Evolutionary conservation across 2,797 vertebrate species (phyloP).

Genomic region (Carapus acus): DNA sequence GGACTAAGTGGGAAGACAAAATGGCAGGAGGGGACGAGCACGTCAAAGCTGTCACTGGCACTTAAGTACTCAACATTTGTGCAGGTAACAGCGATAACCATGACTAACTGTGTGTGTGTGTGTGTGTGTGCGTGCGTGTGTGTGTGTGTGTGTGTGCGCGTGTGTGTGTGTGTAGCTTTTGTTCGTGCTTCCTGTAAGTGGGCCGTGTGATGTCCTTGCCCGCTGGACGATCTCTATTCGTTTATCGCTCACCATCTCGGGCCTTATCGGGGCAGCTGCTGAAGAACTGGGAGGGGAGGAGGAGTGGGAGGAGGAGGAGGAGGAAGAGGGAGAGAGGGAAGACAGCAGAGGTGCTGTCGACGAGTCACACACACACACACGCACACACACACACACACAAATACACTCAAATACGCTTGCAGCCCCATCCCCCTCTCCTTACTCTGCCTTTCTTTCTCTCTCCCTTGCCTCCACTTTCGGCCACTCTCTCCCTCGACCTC

Average conservation of each 20-base stretch:
- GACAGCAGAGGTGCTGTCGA: conserved; percentile 50
- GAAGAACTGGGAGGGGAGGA: conserved; percentile 11
- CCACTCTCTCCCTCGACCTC: too few relatives aligned
- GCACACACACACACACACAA: conserved; percentile 15
- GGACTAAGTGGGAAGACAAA: too few relatives aligned
- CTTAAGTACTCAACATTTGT: too few relatives aligned
- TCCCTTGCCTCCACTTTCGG: too few relatives aligned
- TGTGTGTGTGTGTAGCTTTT: too few relatives aligned
- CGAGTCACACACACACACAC: conserved; percentile 15
- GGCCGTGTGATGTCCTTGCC: conserved; percentile 38
- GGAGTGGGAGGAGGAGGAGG: conserved; percentile 1
- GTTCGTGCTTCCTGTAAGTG: conserved; percentile 42
- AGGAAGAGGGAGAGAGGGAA: conserved; percentile 25
- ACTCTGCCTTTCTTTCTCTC: conserved; percentile 5
- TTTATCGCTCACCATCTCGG: conserved; percentile 59
- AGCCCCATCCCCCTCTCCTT: conserved; percentile 40
- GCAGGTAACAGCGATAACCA: not conserved
- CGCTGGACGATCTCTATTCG: conserved; percentile 34
- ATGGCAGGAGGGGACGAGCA: too few relatives aligned
- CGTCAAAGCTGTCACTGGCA: too few relatives aligned
- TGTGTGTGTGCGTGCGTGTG: too few relatives aligned
- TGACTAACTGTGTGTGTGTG: not conserved
- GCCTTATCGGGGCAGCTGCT: conserved; percentile 45
- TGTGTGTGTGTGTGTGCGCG: too few relatives aligned
- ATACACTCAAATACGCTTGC: conserved; percentile 9